These are phyloP conservation scores for Vulpes ferrilata DNA, from an alignment of 2,113 vertebrate species.

Conservation along the genomic window DNA sequence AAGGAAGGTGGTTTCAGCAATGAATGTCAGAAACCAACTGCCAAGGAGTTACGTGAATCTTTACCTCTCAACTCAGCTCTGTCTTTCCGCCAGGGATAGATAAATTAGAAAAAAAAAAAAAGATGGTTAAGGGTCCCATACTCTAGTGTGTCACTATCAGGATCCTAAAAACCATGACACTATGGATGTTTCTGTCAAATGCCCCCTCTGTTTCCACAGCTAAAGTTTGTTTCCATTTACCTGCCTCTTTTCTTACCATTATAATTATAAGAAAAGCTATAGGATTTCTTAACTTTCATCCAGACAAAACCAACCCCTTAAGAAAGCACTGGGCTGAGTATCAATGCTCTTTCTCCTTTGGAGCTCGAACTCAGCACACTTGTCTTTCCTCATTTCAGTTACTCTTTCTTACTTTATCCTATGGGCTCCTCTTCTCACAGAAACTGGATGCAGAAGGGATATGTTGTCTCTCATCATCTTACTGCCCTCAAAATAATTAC, in stretches of 20 bases:
- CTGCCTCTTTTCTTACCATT: slow-evolving; percentile 13
- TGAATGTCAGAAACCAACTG: slow-evolving; percentile 39
- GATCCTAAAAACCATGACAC: neutral
- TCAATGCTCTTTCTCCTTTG: neutral
- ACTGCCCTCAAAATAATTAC: neutral
- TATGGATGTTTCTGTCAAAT: neutral
- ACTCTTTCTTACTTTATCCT: neutral
- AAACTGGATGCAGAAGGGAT: neutral
- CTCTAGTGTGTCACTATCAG: neutral
- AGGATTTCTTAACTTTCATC: neutral
- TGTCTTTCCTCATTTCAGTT: neutral
- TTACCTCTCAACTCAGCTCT: neutral
- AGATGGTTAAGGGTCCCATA: neutral
- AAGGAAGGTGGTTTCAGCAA: slow-evolving; percentile 28
- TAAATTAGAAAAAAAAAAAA: neutral
- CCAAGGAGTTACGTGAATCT: neutral
- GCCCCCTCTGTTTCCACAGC: neutral
- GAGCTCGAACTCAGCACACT: neutral
- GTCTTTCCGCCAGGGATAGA: neutral
- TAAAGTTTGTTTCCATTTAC: neutral
- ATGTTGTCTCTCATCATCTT: neutral
- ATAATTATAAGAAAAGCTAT: neutral
- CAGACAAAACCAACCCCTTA: neutral
- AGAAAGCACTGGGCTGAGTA: neutral
- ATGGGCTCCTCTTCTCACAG: neutral